These are phyloP conservation scores for Fragum whitleyi DNA, from an alignment of 2,888 invertebrate genomes.

Conservation along the genomic window DNA sequence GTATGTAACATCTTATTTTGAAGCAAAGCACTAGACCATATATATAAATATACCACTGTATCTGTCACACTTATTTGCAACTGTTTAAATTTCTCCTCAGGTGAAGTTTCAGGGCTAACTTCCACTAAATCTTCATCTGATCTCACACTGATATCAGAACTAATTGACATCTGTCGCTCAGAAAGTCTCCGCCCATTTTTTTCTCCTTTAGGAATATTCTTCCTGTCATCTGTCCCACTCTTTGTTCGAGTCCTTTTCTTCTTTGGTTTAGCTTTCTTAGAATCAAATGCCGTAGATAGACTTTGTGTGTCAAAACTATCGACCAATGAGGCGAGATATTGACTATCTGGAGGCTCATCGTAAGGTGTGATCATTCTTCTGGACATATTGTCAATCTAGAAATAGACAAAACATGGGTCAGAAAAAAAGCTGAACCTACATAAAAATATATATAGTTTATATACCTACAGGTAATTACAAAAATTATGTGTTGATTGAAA, in stretches of 20 bases:
- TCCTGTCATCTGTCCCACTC: constrained; percentile 70
- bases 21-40: too few species aligned
- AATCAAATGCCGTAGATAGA: constrained; percentile 42
- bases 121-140: constrained; percentile 68
- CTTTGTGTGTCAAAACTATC: constrained; percentile 33
- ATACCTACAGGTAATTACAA: too few species aligned
- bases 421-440: background rate
- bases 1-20: too few species aligned
- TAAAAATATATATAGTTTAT: too few species aligned
- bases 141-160: constrained; percentile 74
- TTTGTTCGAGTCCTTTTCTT: constrained; percentile 73
- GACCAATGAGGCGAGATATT: constrained; percentile 73
- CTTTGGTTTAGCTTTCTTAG: constrained; percentile 70
- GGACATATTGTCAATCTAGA: constrained; percentile 80
- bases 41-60: background rate
- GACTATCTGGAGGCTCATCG: constrained; percentile 74
- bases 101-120: background rate
- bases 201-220: constrained; percentile 33
- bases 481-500: too few species aligned
- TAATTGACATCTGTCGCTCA: constrained; percentile 72
- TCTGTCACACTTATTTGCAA: background rate
- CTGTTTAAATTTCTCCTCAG: background rate
- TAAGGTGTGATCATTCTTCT: constrained; percentile 81
- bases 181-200: constrained; percentile 29
- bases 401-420: background rate